Conservation (phyloP, 2,888 invertebrate species). For the Nephrotoma guestfalica region DNA sequence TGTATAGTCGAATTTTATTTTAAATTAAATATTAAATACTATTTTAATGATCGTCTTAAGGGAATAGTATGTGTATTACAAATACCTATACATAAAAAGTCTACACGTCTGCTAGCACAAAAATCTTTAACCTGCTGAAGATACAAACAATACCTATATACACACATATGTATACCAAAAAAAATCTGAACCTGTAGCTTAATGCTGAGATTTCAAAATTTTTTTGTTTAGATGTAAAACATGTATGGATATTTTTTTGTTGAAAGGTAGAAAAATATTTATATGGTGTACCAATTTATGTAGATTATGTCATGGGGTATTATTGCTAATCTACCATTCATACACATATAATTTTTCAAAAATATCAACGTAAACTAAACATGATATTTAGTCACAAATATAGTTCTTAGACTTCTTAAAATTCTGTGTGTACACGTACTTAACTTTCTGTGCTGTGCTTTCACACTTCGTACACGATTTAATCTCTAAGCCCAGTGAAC, state of each 20-base stretch:
- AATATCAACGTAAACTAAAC: background rate
- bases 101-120: background rate
- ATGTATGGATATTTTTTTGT: background rate
- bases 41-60: background rate
- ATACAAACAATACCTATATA: background rate
- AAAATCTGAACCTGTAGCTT: background rate
- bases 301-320: background rate
- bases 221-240: background rate
- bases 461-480: background rate
- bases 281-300: background rate
- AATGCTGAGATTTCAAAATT: background rate
- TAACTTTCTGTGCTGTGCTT: background rate
- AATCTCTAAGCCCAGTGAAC: too few species aligned
- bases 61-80: background rate
- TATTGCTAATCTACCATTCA: background rate
- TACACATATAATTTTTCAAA: background rate
- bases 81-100: background rate
- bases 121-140: background rate
- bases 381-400: background rate
- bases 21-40: background rate
- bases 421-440: background rate
- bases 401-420: background rate
- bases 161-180: background rate
- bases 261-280: background rate
- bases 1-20: background rate